Evolutionary conservation across 2,888 invertebrate species (phyloP).

Genomic region (Microctonus aethiopoides): DNA sequence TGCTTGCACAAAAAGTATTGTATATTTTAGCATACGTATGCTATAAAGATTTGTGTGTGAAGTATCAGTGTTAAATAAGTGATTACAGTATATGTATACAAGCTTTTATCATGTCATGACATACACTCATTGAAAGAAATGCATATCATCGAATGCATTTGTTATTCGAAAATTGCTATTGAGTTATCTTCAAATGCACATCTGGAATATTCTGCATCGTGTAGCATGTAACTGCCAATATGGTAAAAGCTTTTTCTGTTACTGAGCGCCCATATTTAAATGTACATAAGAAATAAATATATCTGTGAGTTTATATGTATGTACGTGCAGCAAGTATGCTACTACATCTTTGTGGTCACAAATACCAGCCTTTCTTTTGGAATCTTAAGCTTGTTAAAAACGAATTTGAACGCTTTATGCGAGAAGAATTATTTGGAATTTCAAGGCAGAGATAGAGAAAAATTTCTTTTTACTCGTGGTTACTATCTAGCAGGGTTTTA

Average conservation of each 20-base stretch:
- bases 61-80: too few relatives aligned
- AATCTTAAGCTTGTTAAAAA: constrained; percentile 1
- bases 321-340: background rate
- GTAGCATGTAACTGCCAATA: constrained; percentile 19
- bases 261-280: background rate
- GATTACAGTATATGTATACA: too few relatives aligned
- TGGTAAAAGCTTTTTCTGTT: background rate
- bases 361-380: background rate
- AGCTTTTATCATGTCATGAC: background rate
- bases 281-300: background rate
- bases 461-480: background rate
- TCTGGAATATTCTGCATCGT: constrained; percentile 2
- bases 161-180: constrained; percentile 10
- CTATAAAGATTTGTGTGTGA: too few relatives aligned
- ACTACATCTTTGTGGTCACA: background rate
- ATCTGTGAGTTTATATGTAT: background rate
- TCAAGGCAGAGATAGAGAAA: background rate
- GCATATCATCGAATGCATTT: constrained; percentile 4
- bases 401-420: background rate
- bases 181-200: background rate
- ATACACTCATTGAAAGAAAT: background rate
- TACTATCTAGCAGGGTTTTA: background rate
- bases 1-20: too few relatives aligned
- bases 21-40: too few relatives aligned
- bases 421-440: constrained; percentile 6